These are phyloP conservation scores for Clarias magur DNA, from an alignment of 2,113 vertebrate genomes.

Conservation along the genomic window DNA sequence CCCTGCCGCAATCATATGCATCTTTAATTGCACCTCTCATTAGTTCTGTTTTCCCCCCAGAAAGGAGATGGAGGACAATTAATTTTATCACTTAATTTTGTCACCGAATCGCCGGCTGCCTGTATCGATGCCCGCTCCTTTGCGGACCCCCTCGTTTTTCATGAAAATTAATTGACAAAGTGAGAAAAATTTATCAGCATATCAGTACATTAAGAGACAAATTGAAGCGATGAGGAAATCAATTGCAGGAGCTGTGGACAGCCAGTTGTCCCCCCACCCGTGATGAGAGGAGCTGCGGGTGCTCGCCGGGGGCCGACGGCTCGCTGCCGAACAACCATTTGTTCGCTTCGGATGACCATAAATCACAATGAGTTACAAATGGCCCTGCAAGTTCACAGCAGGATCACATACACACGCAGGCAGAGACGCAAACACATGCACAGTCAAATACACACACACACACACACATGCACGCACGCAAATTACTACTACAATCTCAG, in stretches of 20 bases:
- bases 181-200: constrained; percentile 78
- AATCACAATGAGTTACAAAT: constrained; percentile 79
- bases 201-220: constrained; percentile 80
- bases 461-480: constrained; percentile 35
- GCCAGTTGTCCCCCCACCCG: constrained; percentile 61
- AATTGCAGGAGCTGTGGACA: constrained; percentile 75
- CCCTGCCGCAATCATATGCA: constrained; percentile 75
- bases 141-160: constrained; percentile 69
- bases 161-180: constrained; percentile 82
- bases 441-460: constrained; percentile 38
- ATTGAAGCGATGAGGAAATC: constrained; percentile 81
- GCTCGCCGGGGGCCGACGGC: constrained; percentile 70
- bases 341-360: constrained; percentile 77
- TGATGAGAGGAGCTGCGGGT: constrained; percentile 61
- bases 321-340: constrained; percentile 72
- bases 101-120: constrained; percentile 65
- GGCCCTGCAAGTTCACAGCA: constrained; percentile 63
- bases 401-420: constrained; percentile 53
- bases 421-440: constrained; percentile 46
- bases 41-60: constrained; percentile 79
- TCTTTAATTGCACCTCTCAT: constrained; percentile 81
- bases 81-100: constrained; percentile 84
- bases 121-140: constrained; percentile 71
- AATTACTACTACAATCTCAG: constrained; percentile 14
- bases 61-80: constrained; percentile 74